phyloP scores from a whole-genome alignment of 2,113 vertebrate genomes.

The Oncorhynchus tshawytscha region DNA sequence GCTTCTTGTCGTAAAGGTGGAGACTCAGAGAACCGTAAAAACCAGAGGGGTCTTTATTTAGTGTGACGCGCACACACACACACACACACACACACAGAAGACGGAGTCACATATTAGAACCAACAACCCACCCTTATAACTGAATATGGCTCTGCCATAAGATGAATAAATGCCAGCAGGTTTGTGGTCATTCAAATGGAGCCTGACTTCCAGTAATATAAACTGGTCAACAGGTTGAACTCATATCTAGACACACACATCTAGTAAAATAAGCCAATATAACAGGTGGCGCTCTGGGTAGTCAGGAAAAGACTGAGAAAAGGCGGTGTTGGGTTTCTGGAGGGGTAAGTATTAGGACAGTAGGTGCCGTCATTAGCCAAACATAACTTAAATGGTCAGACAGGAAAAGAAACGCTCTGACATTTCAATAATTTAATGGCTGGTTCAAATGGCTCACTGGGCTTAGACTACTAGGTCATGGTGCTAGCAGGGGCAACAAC shows the following conservation, averaged over 20 bases:
- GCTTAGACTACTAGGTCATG: no score
- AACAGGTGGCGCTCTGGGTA: no score
- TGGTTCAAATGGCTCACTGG: no score
- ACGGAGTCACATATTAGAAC: background rate
- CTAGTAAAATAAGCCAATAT: no score
- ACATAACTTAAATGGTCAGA: no score
- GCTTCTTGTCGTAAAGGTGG: background rate
- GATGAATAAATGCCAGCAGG: background rate
- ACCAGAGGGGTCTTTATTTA: background rate
- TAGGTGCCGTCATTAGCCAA: no score
- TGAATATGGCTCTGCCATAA: background rate
- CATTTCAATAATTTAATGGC: no score
- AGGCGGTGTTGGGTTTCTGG: background rate
- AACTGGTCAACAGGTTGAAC: background rate
- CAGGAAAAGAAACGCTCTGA: no score
- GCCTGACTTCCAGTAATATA: background rate
- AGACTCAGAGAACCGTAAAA: background rate
- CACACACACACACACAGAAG: constrained; percentile 26
- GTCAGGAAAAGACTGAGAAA: no score
- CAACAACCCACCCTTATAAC: background rate
- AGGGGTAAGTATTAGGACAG: background rate
- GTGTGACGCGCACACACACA: background rate
- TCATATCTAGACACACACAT: background rate
- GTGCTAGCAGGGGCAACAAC: no score
- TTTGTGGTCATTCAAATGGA: background rate